Conservation (phyloP, 2,113 vertebrate genomes). For the Oreochromis tanganicae region DNA sequence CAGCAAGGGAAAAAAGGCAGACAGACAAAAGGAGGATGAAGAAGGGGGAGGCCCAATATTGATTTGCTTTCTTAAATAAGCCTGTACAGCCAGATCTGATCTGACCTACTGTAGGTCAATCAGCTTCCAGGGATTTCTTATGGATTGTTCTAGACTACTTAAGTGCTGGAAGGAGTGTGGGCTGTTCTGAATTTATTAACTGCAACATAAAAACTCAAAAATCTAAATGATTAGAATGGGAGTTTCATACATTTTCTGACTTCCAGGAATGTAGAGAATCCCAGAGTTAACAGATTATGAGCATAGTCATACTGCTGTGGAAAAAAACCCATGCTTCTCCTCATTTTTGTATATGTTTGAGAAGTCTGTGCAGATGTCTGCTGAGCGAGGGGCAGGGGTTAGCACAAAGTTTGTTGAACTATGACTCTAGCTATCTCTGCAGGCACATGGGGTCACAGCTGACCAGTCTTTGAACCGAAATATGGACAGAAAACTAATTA, state of each 20-base stretch:
- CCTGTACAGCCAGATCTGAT: constrained; percentile 4
- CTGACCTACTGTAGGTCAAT: constrained; percentile 8
- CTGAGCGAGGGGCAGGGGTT: not conserved
- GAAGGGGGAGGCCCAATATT: not conserved
- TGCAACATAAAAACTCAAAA: not conserved
- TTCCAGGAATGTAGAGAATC: not conserved
- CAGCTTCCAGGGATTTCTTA: not conserved
- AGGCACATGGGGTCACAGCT: not conserved
- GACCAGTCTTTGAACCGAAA: not conserved
- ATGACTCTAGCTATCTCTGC: not conserved
- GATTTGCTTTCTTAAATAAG: constrained; percentile 40
- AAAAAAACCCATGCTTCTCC: not conserved
- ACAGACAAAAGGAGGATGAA: constrained; percentile 12
- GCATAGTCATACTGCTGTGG: not conserved
- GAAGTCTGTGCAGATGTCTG: not conserved
- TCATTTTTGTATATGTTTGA: not conserved
- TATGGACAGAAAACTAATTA: not conserved
- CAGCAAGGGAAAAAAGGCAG: not conserved
- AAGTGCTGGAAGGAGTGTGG: not conserved
- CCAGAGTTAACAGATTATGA: not conserved
- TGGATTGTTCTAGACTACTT: not conserved
- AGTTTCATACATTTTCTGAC: not conserved
- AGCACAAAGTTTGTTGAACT: not conserved
- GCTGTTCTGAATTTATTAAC: not conserved
- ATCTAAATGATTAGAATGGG: not conserved